phyloP scores from a whole-genome alignment of 2,797 vertebrate species.

The Poecilia gillii region DNA sequence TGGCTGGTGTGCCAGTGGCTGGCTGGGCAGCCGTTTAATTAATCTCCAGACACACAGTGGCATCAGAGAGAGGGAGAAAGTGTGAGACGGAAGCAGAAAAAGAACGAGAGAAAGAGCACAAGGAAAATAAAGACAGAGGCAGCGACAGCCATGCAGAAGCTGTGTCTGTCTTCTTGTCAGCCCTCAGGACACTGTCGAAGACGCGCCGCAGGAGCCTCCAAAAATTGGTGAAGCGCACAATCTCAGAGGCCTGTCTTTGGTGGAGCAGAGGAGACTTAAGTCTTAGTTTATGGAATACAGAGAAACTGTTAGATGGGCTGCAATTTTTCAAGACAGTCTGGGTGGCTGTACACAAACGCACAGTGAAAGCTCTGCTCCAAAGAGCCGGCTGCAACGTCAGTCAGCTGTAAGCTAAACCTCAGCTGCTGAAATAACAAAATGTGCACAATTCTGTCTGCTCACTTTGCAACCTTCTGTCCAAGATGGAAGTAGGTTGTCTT shows the following conservation, averaged over 20 bases:
- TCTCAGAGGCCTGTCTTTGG: slow-evolving; percentile 36
- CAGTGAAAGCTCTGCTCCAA: neutral
- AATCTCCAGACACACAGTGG: slow-evolving; percentile 73
- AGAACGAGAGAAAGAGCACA: slow-evolving; percentile 15
- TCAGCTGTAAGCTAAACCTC: neutral
- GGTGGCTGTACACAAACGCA: slow-evolving; percentile 8
- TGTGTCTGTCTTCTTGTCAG: slow-evolving; percentile 64
- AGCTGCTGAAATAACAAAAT: neutral
- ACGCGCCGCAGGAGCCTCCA: slow-evolving; percentile 41
- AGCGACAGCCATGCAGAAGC: slow-evolving; percentile 41
- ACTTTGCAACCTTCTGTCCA: neutral
- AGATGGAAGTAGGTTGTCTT: neutral
- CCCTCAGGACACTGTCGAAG: slow-evolving; percentile 59
- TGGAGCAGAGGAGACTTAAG: slow-evolving; percentile 32
- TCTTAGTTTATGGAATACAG: slow-evolving; percentile 26
- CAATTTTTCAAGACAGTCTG: slow-evolving; percentile 24
- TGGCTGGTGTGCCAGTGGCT: slow-evolving; percentile 67
- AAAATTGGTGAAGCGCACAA: slow-evolving; percentile 26
- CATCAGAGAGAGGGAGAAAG: slow-evolving; percentile 37
- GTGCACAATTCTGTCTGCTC: neutral
- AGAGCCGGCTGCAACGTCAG: neutral
- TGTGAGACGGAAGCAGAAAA: slow-evolving; percentile 19
- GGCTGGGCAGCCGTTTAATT: slow-evolving; percentile 74
- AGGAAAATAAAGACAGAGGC: slow-evolving; percentile 58
- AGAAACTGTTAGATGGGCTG: slow-evolving; percentile 11